Conservation (phyloP, 2,113 vertebrate genomes). For the Vireo altiloquus region DNA sequence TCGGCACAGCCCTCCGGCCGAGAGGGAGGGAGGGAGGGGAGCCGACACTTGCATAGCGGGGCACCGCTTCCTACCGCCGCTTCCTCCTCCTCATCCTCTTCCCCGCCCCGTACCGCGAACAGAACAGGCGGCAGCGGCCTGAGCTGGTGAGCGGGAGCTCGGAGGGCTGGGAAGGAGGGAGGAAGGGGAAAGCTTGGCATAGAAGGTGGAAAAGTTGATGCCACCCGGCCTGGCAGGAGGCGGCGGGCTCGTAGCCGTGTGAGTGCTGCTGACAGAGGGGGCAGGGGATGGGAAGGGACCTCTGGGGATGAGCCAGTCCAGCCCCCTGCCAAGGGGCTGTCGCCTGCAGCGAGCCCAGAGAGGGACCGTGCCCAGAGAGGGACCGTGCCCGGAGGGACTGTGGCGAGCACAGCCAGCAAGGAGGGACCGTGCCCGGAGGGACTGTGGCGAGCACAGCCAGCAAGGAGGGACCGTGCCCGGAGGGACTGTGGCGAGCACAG, state of each 20-base stretch:
- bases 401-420: too few relatives aligned
- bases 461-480: accelerated
- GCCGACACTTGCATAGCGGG: neutral
- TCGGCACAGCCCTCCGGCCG: neutral
- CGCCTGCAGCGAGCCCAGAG: accelerated
- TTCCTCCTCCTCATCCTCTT: neutral
- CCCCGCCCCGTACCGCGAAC: neutral
- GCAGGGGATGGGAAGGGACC: neutral
- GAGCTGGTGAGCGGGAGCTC: neutral
- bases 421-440: accelerated
- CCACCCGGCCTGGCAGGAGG: neutral
- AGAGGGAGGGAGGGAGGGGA: neutral
- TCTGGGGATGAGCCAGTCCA: accelerated
- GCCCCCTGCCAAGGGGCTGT: neutral
- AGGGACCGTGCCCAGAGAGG: accelerated
- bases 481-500: accelerated
- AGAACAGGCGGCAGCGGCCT: neutral
- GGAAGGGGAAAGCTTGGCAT: neutral
- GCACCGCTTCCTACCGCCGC: neutral
- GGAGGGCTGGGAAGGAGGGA: neutral
- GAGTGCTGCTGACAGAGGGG: neutral
- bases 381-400: accelerated
- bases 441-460: too few relatives aligned
- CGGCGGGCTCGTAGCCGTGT: neutral
- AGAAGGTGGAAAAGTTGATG: constrained; percentile 35